A percentile compares a stretch with the other conserved stretches of the same genome.
These are phyloP conservation scores for Drosophila seclusa DNA, from an alignment of 2,888 invertebrate genomes.

Conservation along the genomic window DNA sequence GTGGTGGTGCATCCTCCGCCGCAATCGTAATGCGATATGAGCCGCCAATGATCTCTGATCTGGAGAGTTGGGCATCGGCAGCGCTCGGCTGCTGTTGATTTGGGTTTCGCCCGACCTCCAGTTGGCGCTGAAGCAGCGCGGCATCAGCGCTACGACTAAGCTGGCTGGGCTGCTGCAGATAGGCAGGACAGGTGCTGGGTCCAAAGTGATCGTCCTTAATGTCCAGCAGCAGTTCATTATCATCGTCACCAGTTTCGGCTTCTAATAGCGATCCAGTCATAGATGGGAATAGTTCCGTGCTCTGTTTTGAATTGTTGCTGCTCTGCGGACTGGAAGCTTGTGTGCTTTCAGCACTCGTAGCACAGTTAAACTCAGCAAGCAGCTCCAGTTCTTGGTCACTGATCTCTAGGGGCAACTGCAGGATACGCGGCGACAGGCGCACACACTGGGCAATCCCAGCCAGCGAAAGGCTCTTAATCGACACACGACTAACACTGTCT, in stretches of 20 bases:
- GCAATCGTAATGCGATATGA: constrained; percentile 64
- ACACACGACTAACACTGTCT: constrained; percentile 93
- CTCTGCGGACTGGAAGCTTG: constrained; percentile 72
- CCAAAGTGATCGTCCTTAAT: constrained; percentile 89
- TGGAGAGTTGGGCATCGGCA: constrained; percentile 63
- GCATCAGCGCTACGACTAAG: constrained; percentile 83
- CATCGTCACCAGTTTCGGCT: constrained; percentile 62
- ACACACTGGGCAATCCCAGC: constrained; percentile 92
- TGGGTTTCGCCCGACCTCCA: constrained; percentile 25
- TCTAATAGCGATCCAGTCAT: constrained; percentile 34
- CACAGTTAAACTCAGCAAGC: constrained; percentile 28
- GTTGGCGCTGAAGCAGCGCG: constrained; percentile 61
- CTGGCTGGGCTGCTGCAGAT: constrained; percentile 70
- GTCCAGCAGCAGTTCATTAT: constrained; percentile 85
- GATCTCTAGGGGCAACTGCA: constrained; percentile 88
- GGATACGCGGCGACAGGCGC: constrained; percentile 89
- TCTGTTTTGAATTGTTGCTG: constrained; percentile 72
- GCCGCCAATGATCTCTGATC: constrained; percentile 82
- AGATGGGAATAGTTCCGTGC: constrained; percentile 66
- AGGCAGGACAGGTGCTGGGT: constrained; percentile 83
- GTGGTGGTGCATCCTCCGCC: constrained; percentile 73
- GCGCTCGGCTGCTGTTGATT: constrained; percentile 41
- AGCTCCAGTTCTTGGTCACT: constrained; percentile 83
- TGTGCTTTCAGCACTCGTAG: constrained; percentile 46
- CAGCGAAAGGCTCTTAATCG: constrained; percentile 94